Percentiles rank a stretch among this genome's conserved stretches.
phyloP scores from a whole-genome alignment of 23 tunicate genomes.

The Ciona savignyi region DNA sequence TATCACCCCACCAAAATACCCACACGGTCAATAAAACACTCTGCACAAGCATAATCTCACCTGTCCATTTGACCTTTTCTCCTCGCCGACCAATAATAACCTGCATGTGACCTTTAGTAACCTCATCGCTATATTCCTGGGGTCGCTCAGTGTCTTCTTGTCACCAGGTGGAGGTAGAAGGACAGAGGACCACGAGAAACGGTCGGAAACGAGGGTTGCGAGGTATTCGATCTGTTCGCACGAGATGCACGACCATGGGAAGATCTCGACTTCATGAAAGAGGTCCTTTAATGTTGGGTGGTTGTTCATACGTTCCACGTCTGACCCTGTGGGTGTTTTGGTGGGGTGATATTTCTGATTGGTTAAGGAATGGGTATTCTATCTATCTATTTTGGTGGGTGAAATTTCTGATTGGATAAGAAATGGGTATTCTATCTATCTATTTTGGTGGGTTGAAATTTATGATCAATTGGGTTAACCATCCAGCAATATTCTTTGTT shows the following conservation, averaged over 20 bases:
- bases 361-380: too few species aligned
- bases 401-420: too few species aligned
- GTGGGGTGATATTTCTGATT: background rate
- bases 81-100: constrained; percentile 48
- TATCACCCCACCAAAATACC: too few species aligned
- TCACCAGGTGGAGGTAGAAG: constrained; percentile 13
- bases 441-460: too few species aligned
- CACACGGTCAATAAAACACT: too few species aligned
- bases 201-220: constrained; percentile 53
- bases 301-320: background rate
- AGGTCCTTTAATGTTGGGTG: constrained; percentile 15
- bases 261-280: constrained; percentile 12
- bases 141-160: constrained; percentile 18
- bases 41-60: too few species aligned
- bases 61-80: constrained; percentile 49
- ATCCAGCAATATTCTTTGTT: too few species aligned
- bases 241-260: constrained; percentile 48
- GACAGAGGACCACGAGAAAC: constrained; percentile 41
- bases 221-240: constrained; percentile 53
- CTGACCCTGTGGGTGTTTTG: constrained; percentile 15
- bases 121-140: constrained; percentile 28
- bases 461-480: too few species aligned
- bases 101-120: constrained; percentile 57
- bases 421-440: too few species aligned
- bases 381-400: too few species aligned